Conservation (phyloP, 2,113 vertebrate genomes). For the Melanerpes aurifrons region DNA sequence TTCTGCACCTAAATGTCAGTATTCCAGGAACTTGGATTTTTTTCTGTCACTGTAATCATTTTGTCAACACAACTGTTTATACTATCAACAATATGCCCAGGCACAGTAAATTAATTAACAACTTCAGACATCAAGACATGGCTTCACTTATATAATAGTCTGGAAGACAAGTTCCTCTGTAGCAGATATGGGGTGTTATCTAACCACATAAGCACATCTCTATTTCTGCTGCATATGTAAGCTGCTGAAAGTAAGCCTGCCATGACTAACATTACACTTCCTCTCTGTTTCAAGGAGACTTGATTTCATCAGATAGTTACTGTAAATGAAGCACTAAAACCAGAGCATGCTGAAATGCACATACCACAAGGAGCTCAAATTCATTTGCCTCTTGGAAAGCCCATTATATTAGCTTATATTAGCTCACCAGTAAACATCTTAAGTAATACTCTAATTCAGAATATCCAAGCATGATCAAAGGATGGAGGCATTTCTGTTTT, state of each 20-base stretch:
- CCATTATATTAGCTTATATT: neutral
- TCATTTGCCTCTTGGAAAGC: neutral
- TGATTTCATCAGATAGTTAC: slow-evolving; percentile 19
- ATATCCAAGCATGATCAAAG: neutral
- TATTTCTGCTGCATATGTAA: neutral
- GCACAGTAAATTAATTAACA: neutral
- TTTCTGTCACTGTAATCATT: neutral
- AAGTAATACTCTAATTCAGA: neutral
- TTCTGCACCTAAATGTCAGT: neutral
- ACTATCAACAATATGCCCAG: accelerated
- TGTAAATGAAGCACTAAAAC: neutral
- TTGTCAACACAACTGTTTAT: neutral
- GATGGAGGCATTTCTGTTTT: neutral
- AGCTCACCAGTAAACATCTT: neutral
- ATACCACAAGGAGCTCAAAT: neutral
- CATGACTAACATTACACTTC: slow-evolving; percentile 32
- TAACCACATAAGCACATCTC: neutral
- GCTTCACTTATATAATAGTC: neutral
- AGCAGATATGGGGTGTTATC: accelerated
- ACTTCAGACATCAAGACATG: neutral
- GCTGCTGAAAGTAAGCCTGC: neutral
- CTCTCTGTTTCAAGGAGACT: neutral
- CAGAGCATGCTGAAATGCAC: neutral
- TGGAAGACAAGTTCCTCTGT: neutral
- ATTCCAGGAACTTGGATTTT: neutral